A percentile compares a stretch with the other conserved stretches of the same genome.
These are phyloP conservation scores for Saccopteryx leptura DNA, from an alignment of 2,113 vertebrate species.

Conservation along the genomic window DNA sequence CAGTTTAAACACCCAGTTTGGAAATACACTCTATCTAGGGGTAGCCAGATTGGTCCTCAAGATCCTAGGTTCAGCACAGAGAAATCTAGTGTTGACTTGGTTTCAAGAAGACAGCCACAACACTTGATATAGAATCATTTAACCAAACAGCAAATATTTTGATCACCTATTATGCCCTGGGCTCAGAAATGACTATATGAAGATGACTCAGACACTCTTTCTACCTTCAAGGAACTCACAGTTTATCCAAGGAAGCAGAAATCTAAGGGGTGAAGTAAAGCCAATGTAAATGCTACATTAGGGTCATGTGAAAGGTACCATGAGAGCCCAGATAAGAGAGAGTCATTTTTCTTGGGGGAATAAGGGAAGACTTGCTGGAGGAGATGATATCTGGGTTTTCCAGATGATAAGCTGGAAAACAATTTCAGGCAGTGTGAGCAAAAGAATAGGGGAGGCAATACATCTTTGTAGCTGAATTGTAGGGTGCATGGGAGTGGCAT, in stretches of 20 bases:
- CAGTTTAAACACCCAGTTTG: neutral
- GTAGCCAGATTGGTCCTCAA: neutral
- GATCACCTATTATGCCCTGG: neutral
- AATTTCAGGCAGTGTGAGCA: neutral
- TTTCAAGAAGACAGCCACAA: neutral
- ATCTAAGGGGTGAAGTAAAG: neutral
- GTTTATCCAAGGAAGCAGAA: slow-evolving; percentile 10
- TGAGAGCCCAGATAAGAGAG: neutral
- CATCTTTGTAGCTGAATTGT: neutral
- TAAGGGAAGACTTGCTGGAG: neutral
- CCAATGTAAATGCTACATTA: neutral
- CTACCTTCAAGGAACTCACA: neutral
- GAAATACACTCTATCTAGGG: neutral
- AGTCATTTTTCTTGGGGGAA: neutral
- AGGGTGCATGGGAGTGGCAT: neutral
- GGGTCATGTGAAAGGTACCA: neutral
- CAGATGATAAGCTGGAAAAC: slow-evolving; percentile 13
- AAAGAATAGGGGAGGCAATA: neutral
- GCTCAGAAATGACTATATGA: neutral
- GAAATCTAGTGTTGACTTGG: neutral
- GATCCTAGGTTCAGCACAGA: neutral
- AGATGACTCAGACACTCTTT: neutral
- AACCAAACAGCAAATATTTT: neutral
- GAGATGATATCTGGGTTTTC: neutral
- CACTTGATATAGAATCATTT: neutral